A percentile compares a stretch with the other conserved stretches of the same genome.
Conservation (phyloP, 2,797 vertebrate genomes). For the Novumbra hubbsi region DNA sequence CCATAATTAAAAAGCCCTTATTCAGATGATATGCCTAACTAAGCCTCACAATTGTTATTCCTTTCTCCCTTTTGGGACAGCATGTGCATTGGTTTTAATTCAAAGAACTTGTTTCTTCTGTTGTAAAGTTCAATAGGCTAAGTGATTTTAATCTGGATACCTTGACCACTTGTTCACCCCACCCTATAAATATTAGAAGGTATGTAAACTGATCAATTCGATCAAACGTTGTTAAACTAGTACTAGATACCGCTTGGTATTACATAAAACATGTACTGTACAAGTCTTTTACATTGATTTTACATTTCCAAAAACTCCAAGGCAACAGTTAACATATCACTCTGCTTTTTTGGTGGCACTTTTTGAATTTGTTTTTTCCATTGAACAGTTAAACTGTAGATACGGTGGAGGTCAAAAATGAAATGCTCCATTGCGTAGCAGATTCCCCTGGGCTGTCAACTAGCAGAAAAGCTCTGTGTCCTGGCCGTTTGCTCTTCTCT, state of each 20-base stretch:
- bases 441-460: conserved; percentile 42
- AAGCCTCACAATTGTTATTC: background rate
- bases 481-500: conserved; percentile 69
- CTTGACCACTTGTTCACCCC: background rate
- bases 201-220: background rate
- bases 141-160: conserved; percentile 1
- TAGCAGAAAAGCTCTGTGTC: conserved; percentile 44
- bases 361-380: conserved; percentile 24
- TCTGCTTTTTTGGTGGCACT: background rate
- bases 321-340: no score
- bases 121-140: background rate
- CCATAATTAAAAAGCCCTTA: no score
- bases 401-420: conserved; percentile 7
- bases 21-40: no score
- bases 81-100: background rate
- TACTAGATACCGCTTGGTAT: background rate
- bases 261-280: background rate
- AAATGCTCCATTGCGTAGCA: conserved; percentile 41
- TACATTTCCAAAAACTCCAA: background rate
- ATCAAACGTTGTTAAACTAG: background rate
- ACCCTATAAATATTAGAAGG: background rate
- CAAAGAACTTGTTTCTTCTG: no score
- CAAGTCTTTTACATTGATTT: background rate
- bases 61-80: background rate
- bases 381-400: conserved; percentile 17